Evolutionary conservation across 2,888 invertebrate genomes (phyloP).

Genomic region (Lithosia quadra): DNA sequence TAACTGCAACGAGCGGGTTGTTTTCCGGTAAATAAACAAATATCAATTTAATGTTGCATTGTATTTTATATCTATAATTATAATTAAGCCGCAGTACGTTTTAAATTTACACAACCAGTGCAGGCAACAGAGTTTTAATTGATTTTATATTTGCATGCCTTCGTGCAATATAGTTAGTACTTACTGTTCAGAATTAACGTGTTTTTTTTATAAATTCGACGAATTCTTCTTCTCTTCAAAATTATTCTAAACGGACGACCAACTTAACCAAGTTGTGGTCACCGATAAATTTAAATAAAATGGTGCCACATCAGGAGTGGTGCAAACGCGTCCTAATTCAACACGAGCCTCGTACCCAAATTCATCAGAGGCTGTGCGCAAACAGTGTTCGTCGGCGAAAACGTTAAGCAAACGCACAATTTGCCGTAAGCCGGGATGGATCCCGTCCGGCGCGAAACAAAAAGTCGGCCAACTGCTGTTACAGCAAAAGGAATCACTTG

Average conservation of each 20-base stretch:
- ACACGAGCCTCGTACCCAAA: slow-evolving; percentile 74
- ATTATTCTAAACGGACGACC: slow-evolving; percentile 16
- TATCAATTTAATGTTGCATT: slow-evolving; percentile 55
- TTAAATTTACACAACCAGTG: slow-evolving; percentile 40
- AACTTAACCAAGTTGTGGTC: slow-evolving; percentile 39
- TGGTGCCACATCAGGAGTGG: slow-evolving; percentile 57
- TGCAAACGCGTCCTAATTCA: slow-evolving; percentile 74
- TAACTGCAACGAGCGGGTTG: slow-evolving; percentile 75
- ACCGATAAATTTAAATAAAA: slow-evolving; percentile 53
- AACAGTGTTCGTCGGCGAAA: slow-evolving; percentile 67
- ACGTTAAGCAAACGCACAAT: slow-evolving; percentile 75
- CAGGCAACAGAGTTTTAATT: slow-evolving; percentile 30
- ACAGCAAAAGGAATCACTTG: slow-evolving; percentile 86
- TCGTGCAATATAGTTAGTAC: slow-evolving; percentile 16
- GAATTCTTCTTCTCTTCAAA: background rate
- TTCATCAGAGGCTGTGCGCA: slow-evolving; percentile 77
- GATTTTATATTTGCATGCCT: slow-evolving; percentile 35
- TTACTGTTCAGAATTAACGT: background rate
- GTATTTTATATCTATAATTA: slow-evolving; percentile 48
- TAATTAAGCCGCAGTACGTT: slow-evolving; percentile 44
- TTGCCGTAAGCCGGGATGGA: slow-evolving; percentile 66
- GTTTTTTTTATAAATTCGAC: background rate
- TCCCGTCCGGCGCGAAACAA: slow-evolving; percentile 54
- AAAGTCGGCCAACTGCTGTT: slow-evolving; percentile 74
- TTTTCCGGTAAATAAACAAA: slow-evolving; percentile 70